These are phyloP conservation scores for Phanerotoma sp. DNA, from an alignment of 2,888 invertebrate species.

Conservation along the genomic window DNA sequence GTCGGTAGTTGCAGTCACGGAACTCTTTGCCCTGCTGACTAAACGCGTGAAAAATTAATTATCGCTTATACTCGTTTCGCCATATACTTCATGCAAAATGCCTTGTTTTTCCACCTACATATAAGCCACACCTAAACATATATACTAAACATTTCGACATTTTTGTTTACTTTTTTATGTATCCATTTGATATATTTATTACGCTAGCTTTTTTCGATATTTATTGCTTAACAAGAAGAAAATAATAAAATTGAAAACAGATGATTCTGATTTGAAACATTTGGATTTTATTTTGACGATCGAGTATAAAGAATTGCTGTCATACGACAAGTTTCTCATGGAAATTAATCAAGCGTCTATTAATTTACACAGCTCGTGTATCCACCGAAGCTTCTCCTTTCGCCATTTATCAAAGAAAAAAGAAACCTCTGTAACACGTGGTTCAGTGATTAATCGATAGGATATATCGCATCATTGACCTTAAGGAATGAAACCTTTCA, in stretches of 20 bases:
- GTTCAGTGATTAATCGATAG: constrained; percentile 43
- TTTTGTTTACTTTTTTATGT: not conserved
- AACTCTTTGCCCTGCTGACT: constrained; percentile 34
- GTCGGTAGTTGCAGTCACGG: constrained; percentile 35
- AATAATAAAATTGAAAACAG: too few relatives aligned
- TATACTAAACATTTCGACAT: not conserved
- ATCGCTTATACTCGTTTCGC: constrained; percentile 35
- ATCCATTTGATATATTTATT: too few relatives aligned
- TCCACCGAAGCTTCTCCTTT: constrained; percentile 28
- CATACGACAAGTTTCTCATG: constrained; percentile 3
- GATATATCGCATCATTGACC: constrained; percentile 37
- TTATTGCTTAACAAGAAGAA: too few relatives aligned
- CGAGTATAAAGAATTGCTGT: not conserved
- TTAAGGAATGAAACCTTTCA: constrained; percentile 3
- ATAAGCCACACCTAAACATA: not conserved
- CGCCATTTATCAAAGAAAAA: constrained; percentile 43
- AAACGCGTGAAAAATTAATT: constrained; percentile 49
- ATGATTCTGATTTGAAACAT: too few relatives aligned
- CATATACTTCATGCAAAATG: constrained; percentile 30
- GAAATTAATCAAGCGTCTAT: constrained; percentile 39
- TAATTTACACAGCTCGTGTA: constrained; percentile 31
- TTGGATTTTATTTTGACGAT: not conserved
- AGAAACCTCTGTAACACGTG: constrained; percentile 30
- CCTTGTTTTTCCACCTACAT: constrained; percentile 10
- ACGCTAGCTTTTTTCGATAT: too few relatives aligned